A percentile compares a stretch with the other conserved stretches of the same genome.
Conservation (phyloP, 2,113 vertebrate genomes). For the Caretta caretta region DNA sequence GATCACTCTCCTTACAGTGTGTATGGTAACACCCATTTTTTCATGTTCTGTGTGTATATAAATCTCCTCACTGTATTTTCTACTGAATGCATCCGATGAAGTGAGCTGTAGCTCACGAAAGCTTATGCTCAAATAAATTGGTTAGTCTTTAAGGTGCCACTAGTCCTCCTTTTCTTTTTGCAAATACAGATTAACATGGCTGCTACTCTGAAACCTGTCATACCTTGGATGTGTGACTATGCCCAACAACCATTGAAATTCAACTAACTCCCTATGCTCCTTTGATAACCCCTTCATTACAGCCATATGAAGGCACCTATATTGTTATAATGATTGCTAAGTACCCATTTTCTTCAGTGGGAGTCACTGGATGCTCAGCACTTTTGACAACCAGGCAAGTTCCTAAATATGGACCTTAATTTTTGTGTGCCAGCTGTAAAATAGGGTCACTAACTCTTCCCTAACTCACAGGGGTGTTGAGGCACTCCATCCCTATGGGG, state of each 20-base stretch:
- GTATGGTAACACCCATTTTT: no score
- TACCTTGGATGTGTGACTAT: neutral
- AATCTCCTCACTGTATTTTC: no score
- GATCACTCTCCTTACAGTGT: no score
- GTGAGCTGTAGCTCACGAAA: no score
- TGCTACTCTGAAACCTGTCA: no score
- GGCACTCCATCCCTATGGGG: neutral
- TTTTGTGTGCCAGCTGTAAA: neutral
- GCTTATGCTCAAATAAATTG: no score
- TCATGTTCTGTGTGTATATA: no score
- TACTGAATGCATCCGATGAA: no score
- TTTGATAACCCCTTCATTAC: neutral
- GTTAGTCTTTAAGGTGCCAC: no score
- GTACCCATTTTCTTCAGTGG: neutral
- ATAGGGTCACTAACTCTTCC: neutral
- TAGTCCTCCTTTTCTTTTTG: no score
- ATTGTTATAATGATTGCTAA: neutral
- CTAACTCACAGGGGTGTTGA: neutral
- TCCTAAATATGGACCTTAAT: neutral
- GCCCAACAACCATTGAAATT: neutral
- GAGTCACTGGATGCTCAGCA: neutral
- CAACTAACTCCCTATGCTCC: neutral
- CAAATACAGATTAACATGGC: no score
- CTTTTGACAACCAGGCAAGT: neutral
- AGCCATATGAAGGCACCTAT: neutral